Evolutionary conservation across 2,113 vertebrate species (phyloP), one percentile per base, ranked within the genome.

Genomic region (Asarcornis scutulata): DNA sequence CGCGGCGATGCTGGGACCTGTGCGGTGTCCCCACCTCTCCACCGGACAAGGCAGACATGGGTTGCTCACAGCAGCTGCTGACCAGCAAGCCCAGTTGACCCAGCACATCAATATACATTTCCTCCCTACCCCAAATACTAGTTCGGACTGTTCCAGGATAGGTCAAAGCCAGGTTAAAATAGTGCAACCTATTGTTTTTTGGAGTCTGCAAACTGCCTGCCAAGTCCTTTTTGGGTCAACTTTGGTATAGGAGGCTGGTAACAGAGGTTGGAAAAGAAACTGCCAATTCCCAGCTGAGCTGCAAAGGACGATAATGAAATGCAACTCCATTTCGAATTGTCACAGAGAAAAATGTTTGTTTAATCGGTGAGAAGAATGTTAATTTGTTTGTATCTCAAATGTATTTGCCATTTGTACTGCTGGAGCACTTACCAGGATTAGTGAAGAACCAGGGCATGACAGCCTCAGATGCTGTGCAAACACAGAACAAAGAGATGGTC

Each of bases 131-230:
- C 11, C 64, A 87, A 89, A 74, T 84, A 66, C 44, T 63, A 44
- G 56, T 27, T 85, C 82, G 69, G 56, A 82, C 83, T 63, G 88
- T 71, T 92, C 58, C 91, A 96, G 58, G 58, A 79, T 82, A 94
- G 96, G 95, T 93, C 96, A 93, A 76, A 92, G 74, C 36, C 86
- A 94, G 74, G 93, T 96, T 96, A 95, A 91, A 96, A 93, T 10
- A 96, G 81, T 84, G 87, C 91, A 92, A 89, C 14, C 60, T 80
- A 96, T 93, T 94, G 91, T 97, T 94, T 95, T 89, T 84, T 71
- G 34, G 48, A 82, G 71, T 40, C 88, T 48, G 59, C n/a, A 73
- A 92, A 85, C 78, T 85, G 86, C 55, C 71, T 95, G 93, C 91
- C 96, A 96, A 89, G 71, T 88, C 93, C 83, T 53, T 93, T 75